phyloP scores from a whole-genome alignment of 2,888 invertebrate species.

The Trissoscelio sp. region DNA sequence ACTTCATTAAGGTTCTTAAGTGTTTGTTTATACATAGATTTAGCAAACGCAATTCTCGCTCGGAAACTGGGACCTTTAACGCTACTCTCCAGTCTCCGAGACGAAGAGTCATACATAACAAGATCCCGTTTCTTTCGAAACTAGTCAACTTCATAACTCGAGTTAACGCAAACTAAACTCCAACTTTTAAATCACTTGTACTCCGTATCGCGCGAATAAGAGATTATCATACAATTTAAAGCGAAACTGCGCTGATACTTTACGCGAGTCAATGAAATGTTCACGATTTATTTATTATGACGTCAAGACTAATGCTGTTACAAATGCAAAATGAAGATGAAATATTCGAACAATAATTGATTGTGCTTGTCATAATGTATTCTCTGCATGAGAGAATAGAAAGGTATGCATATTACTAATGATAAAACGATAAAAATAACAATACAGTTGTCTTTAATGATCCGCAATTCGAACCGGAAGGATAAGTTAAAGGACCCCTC shows the following conservation, averaged over 20 bases:
- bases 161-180: conserved; percentile 44
- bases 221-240: conserved; percentile 28
- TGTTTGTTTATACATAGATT: conserved; percentile 64
- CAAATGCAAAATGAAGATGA: too few species aligned
- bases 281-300: neutral
- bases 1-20: conserved; percentile 68
- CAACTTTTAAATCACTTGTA: conserved; percentile 50
- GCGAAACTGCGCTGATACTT: conserved; percentile 3
- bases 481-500: conserved; percentile 12
- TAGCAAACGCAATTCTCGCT: conserved; percentile 50
- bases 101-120: conserved; percentile 40
- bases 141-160: conserved; percentile 48
- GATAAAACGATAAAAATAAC: conserved; percentile 6
- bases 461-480: conserved; percentile 23
- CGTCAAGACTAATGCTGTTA: too few species aligned
- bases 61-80: conserved; percentile 43
- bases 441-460: conserved; percentile 40
- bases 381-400: neutral
- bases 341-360: too few species aligned
- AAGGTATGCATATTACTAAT: neutral
- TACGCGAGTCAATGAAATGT: neutral
- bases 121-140: conserved; percentile 44
- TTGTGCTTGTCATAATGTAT: too few species aligned
- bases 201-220: conserved; percentile 25
- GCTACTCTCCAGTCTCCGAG: conserved; percentile 13